Evolutionary conservation across 1,140 invertebrate genomes (phyloP).

Genomic region (Brachionus rotundiformis): DNA sequence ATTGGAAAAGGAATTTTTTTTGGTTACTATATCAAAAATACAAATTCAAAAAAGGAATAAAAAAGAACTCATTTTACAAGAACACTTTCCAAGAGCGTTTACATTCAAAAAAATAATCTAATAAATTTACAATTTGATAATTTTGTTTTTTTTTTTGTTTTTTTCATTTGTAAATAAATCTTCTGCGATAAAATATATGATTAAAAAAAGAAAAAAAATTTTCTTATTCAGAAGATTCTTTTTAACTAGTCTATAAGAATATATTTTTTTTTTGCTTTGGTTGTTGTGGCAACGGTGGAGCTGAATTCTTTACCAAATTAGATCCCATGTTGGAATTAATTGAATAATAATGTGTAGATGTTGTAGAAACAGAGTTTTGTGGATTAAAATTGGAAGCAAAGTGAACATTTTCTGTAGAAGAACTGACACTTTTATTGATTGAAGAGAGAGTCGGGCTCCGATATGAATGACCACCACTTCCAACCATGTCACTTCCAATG

Average conservation of each 20-base stretch:
- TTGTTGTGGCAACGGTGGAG: neutral
- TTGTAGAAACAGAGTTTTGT: neutral
- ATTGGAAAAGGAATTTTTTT: neutral
- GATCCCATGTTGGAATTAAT: neutral
- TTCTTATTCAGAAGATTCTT: neutral
- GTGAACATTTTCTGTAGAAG: constrained; percentile 7
- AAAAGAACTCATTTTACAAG: constrained; percentile 1
- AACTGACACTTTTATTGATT: constrained; percentile 19
- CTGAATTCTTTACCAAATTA: constrained; percentile 37
- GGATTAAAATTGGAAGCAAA: neutral
- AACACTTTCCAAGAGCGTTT: constrained; percentile 39
- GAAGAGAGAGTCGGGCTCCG: constrained; percentile 11
- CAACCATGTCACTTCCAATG: neutral
- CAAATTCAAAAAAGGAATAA: neutral
- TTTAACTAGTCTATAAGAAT: neutral
- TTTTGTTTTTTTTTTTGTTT: neutral
- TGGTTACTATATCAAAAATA: constrained; percentile 19
- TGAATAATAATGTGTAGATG: constrained; percentile 41
- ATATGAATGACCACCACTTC: neutral
- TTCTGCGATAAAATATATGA: neutral
- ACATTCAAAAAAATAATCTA: neutral
- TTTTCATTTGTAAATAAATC: too few relatives aligned
- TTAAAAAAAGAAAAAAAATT: neutral
- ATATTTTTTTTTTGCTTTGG: constrained; percentile 19
- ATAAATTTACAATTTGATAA: neutral